Conservation (phyloP, 2,797 vertebrate species). For the Carapus acus region DNA sequence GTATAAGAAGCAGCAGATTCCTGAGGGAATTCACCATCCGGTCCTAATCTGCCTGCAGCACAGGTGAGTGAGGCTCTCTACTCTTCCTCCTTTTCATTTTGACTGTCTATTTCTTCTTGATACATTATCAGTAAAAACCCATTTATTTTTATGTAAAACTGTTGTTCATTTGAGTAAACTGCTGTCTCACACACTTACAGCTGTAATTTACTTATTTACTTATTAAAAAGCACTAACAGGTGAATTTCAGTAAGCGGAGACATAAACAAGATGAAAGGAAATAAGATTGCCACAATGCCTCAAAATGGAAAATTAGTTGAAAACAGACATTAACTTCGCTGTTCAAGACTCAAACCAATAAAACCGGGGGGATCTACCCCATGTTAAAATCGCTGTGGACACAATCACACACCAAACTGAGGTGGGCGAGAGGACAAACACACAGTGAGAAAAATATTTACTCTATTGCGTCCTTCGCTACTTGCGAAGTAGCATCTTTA, state of each 20-base stretch:
- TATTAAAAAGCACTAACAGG: too few relatives aligned
- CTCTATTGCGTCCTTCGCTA: slow-evolving; percentile 7
- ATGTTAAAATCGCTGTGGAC: slow-evolving; percentile 7
- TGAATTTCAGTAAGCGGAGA: too few relatives aligned
- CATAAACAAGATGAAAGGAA: too few relatives aligned
- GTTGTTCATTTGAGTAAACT: too few relatives aligned
- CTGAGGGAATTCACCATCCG: slow-evolving; percentile 37
- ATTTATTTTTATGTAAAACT: too few relatives aligned
- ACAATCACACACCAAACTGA: not conserved
- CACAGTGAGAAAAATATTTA: slow-evolving; percentile 4
- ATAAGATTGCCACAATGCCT: too few relatives aligned
- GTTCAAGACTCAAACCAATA: not conserved
- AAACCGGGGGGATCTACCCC: slow-evolving; percentile 9
- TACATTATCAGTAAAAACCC: too few relatives aligned
- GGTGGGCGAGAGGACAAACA: slow-evolving; percentile 6
- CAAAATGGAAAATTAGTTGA: too few relatives aligned
- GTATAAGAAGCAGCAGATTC: slow-evolving; percentile 52
- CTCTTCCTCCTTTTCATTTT: not conserved
- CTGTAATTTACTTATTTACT: too few relatives aligned
- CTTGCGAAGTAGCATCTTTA: slow-evolving; percentile 1
- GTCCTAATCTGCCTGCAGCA: slow-evolving; percentile 38
- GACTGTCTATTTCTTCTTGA: not conserved
- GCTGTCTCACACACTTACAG: too few relatives aligned
- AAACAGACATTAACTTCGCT: not conserved
- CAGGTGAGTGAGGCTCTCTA: slow-evolving; percentile 58